Conservation (phyloP, 2,113 vertebrate genomes). For the Procavia capensis region DNA sequence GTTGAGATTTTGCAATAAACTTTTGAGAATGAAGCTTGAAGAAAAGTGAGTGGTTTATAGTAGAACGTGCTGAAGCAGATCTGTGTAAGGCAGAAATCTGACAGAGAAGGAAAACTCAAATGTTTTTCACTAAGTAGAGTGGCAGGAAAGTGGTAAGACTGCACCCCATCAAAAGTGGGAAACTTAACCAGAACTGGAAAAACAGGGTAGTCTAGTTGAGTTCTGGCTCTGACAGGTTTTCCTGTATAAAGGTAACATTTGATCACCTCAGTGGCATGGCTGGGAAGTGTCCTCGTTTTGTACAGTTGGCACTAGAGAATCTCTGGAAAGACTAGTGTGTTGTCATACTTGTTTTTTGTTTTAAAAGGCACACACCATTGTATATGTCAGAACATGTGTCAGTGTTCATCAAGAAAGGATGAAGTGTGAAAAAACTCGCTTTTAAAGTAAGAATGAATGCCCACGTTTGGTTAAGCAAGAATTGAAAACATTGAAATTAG, state of each 20-base stretch:
- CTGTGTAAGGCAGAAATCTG: too few species aligned
- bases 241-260: background rate
- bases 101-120: too few species aligned
- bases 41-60: too few species aligned
- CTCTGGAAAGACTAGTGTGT: background rate
- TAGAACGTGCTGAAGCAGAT: too few species aligned
- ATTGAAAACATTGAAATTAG: background rate
- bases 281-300: too few species aligned
- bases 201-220: too few species aligned
- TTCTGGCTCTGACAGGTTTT: too few species aligned
- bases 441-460: background rate
- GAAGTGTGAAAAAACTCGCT: background rate
- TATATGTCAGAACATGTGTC: background rate
- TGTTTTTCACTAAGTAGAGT: too few species aligned
- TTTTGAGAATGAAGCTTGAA: background rate
- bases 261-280: too few species aligned
- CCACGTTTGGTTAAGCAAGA: background rate
- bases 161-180: too few species aligned
- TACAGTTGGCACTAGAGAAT: background rate
- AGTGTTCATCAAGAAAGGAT: background rate
- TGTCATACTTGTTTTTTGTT: background rate
- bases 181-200: too few species aligned
- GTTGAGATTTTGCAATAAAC: background rate
- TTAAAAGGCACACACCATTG: background rate
- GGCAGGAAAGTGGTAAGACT: too few species aligned